Percentiles rank a stretch among this genome's conserved stretches.
Conservation (phyloP, 2,113 vertebrate genomes). For the Miniopterus natalensis region DNA sequence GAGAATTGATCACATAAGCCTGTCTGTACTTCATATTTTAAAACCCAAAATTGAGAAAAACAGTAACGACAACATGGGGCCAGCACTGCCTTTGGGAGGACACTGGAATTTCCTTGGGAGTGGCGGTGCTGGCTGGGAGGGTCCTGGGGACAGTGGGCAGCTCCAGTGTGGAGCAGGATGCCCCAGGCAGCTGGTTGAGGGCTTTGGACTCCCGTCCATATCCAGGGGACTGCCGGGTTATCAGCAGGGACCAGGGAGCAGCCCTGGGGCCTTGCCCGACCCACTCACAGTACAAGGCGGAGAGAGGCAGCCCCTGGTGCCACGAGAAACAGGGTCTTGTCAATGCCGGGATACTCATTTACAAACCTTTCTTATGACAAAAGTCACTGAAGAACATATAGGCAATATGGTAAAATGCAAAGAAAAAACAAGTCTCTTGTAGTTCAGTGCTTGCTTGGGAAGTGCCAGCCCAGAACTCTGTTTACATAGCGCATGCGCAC, state of each 20-base stretch:
- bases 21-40: background rate
- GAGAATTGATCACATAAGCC: background rate
- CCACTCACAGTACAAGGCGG: no score
- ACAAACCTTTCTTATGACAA: background rate
- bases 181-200: background rate
- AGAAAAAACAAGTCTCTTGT: background rate
- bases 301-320: background rate
- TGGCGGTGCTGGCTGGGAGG: no score
- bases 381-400: background rate
- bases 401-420: background rate
- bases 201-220: background rate
- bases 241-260: background rate
- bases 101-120: no score
- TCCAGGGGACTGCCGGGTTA: background rate
- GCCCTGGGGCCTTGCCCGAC: background rate
- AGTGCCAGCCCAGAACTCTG: background rate
- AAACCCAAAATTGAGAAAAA: background rate
- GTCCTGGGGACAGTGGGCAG: rapidly evolving
- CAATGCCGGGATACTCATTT: no score
- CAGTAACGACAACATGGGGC: background rate
- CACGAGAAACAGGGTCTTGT: background rate
- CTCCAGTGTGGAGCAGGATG: background rate
- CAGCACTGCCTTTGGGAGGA: background rate
- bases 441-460: background rate
- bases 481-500: rapidly evolving